Conservation (phyloP, 2,888 invertebrate genomes). For the Apomyelois bistriatella region DNA sequence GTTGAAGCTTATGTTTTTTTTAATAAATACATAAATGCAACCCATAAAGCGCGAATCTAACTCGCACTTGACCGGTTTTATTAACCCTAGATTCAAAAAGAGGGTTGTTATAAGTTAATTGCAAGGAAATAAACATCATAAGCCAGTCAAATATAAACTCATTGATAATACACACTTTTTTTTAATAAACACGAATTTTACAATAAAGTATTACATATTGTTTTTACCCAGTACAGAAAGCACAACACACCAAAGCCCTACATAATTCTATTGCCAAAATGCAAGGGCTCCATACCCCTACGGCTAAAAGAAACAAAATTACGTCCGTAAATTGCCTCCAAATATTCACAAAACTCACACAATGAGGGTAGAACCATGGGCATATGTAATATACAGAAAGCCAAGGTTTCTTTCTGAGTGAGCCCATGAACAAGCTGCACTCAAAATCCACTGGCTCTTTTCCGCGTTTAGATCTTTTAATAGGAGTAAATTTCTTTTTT, state of each 20-base stretch:
- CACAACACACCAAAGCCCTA: constrained; percentile 40
- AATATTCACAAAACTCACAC: constrained; percentile 32
- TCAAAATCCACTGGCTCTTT: constrained; percentile 29
- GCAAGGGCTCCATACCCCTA: constrained; percentile 52
- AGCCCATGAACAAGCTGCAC: constrained; percentile 43
- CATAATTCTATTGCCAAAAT: constrained; percentile 42
- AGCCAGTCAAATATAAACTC: too few species aligned
- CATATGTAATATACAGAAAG: constrained; percentile 38
- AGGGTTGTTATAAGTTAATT: too few species aligned
- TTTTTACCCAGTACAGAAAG: constrained; percentile 36
- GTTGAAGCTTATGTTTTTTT: too few species aligned
- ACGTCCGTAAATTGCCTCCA: constrained; percentile 43
- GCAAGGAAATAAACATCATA: too few species aligned
- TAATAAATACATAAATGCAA: too few species aligned
- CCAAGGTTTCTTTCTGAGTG: constrained; percentile 41
- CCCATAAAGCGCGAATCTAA: too few species aligned
- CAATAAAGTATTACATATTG: not conserved
- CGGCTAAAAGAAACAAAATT: constrained; percentile 42
- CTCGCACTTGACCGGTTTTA: too few species aligned
- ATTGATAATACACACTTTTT: too few species aligned
- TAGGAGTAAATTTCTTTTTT: constrained; percentile 23
- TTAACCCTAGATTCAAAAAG: too few species aligned
- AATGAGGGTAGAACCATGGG: constrained; percentile 52
- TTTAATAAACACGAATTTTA: too few species aligned
- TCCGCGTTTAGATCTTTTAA: not conserved